Evolutionary conservation across 2,797 vertebrate genomes (phyloP), one percentile per base, ranked within the genome.

Genomic region (Cirrhinus mrigala): DNA sequence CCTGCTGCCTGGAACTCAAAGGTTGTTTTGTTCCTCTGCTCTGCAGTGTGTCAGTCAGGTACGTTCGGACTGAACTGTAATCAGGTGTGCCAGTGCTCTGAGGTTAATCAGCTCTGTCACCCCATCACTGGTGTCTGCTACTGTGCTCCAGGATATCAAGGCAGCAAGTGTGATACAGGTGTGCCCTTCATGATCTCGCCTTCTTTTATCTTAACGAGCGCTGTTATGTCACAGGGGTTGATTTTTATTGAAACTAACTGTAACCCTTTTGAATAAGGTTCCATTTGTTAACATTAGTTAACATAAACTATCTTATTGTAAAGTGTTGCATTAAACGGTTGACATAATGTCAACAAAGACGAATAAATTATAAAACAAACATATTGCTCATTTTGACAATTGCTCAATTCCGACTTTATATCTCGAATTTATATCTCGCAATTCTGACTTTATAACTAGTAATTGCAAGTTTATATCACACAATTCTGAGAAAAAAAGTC

Each of bases 21-120:
- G 11, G 22, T 66, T 58, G 14, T 76, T 44, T 37, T 75, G 18
- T 44, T 58, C 5, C 20, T 82, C 7, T 68, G 76, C 52, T 91
- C 71, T 86, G 66, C 15, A 97, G 96, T 91, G 75, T 96, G 96
- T 85, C 91, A 84, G 6, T 93, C 95, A 0, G 96, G 96, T 40
- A 96, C 95, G n/a, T 96, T 95, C 0, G 96, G 96, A 0, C 84
- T 93, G 79, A 93, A 91, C 90, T 97, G 96, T 11, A 87, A 76
- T 1, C 94, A 88, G 54, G 89, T 88, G 22, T 96, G 96, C 88
- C 95, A 87, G 62, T 96, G 96, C 1, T 76, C 94, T 0, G 89
- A 93, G 7, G 87, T 92, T 85, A 94, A 93, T 91, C 95, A 96
- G 81, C 90, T 94, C 46, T 96, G 96, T 84, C 94, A 96, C 89